phyloP scores from a whole-genome alignment of 2,797 vertebrate species.

The Syngnathus rostellatus region DNA sequence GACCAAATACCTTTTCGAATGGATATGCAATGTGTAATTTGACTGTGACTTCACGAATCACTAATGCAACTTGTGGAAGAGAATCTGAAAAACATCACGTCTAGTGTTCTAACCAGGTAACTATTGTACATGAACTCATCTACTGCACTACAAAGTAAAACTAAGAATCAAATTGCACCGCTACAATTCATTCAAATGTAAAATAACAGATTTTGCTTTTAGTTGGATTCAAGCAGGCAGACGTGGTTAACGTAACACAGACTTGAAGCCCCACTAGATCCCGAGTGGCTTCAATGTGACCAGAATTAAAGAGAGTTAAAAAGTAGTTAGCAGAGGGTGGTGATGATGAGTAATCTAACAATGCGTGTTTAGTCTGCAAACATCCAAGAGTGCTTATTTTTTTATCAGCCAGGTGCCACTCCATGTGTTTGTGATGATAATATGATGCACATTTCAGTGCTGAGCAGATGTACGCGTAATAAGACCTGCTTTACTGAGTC shows the following conservation, averaged over 20 bases:
- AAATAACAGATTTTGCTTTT: constrained; percentile 15
- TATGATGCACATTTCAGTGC: constrained; percentile 27
- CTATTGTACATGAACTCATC: no score
- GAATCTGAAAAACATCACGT: neutral
- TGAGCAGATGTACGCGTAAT: constrained; percentile 30
- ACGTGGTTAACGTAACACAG: constrained; percentile 58
- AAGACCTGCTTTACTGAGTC: neutral
- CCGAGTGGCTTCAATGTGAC: constrained; percentile 70
- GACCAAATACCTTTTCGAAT: neutral
- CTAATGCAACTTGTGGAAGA: neutral
- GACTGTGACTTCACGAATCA: neutral
- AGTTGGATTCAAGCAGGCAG: constrained; percentile 52
- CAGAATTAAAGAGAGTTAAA: constrained; percentile 42
- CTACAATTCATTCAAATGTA: neutral
- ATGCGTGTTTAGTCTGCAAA: constrained; percentile 29
- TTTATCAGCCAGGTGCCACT: constrained; percentile 19
- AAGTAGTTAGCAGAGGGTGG: constrained; percentile 15
- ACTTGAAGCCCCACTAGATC: constrained; percentile 50
- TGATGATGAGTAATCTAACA: constrained; percentile 32
- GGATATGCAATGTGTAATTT: neutral
- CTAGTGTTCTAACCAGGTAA: neutral
- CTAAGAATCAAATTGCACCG: neutral
- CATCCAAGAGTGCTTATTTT: constrained; percentile 25
- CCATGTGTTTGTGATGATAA: constrained; percentile 18
- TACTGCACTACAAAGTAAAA: neutral